These are phyloP conservation scores for Lamprotornis superbus DNA, from an alignment of 2,113 vertebrate genomes.

Conservation along the genomic window DNA sequence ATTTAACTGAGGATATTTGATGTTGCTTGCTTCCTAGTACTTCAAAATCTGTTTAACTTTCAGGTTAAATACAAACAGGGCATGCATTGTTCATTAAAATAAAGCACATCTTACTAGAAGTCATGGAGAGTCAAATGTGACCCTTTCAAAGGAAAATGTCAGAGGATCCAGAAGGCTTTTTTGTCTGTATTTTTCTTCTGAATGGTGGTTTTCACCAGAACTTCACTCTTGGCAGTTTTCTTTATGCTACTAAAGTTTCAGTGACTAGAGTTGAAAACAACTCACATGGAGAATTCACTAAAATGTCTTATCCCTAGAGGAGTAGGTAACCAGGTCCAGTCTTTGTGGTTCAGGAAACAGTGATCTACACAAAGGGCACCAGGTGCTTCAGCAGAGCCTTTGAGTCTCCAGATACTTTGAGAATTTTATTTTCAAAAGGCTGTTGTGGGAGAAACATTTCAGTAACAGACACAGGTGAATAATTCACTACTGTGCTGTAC, in stretches of 20 bases:
- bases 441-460: background rate
- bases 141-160: background rate
- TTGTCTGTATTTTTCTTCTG: background rate
- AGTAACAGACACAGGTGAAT: background rate
- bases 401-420: background rate
- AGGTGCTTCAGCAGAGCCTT: background rate
- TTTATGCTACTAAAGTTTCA: background rate
- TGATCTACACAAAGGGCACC: background rate
- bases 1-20: constrained; percentile 26
- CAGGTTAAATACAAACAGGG: constrained; percentile 1
- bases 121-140: background rate
- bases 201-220: background rate
- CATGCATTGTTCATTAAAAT: background rate
- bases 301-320: background rate
- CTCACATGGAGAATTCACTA: background rate
- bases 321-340: background rate
- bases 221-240: background rate
- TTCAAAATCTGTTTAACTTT: constrained; percentile 9
- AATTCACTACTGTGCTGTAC: background rate
- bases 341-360: background rate
- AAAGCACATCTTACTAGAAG: background rate
- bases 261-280: background rate
- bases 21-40: background rate
- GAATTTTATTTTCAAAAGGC: background rate
- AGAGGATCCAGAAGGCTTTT: background rate